Percentiles rank a stretch among this genome's conserved stretches.
These are phyloP conservation scores for Patiria pectinifera DNA, from an alignment of 53 echinoderm and acorn worm genomes.

Conservation along the genomic window DNA sequence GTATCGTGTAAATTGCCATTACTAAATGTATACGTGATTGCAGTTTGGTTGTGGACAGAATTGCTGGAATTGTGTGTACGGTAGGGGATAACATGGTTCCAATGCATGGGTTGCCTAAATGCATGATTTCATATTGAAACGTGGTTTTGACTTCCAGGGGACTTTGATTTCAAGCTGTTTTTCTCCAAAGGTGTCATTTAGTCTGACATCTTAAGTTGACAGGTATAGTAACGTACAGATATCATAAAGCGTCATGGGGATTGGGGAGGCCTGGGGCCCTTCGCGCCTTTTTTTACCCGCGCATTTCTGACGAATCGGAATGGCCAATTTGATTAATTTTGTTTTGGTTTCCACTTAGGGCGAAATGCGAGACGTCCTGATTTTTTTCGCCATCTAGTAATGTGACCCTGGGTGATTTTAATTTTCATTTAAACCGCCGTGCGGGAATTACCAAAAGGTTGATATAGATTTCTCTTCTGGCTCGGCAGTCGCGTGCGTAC, in stretches of 20 bases:
- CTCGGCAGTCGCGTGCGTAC: neutral
- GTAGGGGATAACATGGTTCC: neutral
- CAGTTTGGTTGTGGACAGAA: neutral
- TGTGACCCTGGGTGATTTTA: constrained; percentile 60
- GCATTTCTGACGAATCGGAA: constrained; percentile 17
- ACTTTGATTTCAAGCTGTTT: neutral
- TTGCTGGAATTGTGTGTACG: neutral
- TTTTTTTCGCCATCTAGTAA: constrained; percentile 24
- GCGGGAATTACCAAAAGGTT: constrained; percentile 42
- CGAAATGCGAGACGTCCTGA: constrained; percentile 48
- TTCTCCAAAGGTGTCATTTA: constrained; percentile 5
- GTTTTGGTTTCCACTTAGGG: constrained; percentile 60
- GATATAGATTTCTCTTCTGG: neutral
- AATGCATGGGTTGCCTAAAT: neutral
- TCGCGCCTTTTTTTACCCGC: neutral
- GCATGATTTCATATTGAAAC: neutral
- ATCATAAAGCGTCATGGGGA: neutral
- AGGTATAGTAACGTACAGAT: neutral
- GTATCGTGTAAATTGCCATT: too few species aligned
- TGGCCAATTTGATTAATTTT: constrained; percentile 60
- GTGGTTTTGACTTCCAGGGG: neutral
- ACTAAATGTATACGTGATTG: too few species aligned
- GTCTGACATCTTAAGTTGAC: constrained; percentile 29
- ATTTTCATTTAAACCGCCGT: constrained; percentile 15
- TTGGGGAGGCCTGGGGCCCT: neutral